Evolutionary conservation across 2,888 invertebrate species (phyloP).

Genomic region (Sepiola atlantica): DNA sequence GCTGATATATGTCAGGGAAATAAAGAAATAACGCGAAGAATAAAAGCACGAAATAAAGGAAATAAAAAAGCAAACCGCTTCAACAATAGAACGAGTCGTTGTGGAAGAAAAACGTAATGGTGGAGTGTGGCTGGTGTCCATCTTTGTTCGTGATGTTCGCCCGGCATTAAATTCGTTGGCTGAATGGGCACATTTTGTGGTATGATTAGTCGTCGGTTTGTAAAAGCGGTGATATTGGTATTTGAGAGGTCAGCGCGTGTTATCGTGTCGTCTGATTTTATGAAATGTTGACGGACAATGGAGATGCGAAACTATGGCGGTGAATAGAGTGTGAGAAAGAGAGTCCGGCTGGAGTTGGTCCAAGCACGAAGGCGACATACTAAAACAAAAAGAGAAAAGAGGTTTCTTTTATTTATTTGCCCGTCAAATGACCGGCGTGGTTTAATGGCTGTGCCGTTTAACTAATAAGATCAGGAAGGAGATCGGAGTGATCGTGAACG

Average conservation of each 20-base stretch:
- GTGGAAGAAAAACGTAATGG: neutral
- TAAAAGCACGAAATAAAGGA: neutral
- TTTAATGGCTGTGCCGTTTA: conserved; percentile 6
- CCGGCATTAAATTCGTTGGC: conserved; percentile 13
- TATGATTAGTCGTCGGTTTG: neutral
- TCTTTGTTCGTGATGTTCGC: neutral
- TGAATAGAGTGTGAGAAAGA: neutral
- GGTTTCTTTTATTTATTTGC: neutral
- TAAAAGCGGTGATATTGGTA: neutral
- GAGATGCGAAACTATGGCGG: neutral
- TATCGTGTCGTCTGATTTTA: conserved; percentile 32
- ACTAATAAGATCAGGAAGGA: neutral
- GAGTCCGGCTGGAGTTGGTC: neutral
- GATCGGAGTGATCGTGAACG: neutral
- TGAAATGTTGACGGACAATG: neutral
- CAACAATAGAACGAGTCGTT: neutral
- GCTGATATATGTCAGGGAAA: conserved; percentile 15
- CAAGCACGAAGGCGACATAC: neutral
- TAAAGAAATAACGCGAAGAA: neutral
- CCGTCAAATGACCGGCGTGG: neutral
- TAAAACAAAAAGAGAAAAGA: neutral
- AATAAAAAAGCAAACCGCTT: neutral
- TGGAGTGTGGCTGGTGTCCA: neutral
- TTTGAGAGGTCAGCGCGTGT: conserved; percentile 10
- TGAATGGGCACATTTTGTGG: conserved; percentile 32